Evolutionary conservation across 2,888 invertebrate species (phyloP), one percentile per base, ranked within the genome.

Genomic region (Rhaphigaster nebulosa): DNA sequence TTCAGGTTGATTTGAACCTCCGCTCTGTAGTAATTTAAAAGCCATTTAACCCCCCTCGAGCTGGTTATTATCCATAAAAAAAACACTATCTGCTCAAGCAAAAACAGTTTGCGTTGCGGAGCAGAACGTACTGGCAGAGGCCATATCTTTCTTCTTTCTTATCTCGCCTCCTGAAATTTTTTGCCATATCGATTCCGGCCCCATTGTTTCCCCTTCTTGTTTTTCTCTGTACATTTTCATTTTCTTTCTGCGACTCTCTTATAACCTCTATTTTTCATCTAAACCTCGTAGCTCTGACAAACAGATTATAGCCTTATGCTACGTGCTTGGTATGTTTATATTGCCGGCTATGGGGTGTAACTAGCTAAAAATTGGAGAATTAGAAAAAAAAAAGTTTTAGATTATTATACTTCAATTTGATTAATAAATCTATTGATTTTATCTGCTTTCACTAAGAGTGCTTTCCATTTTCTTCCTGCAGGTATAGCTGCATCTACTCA

Each of bases 231-330:
- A 84, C 84, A 84, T 84, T 84, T 41, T 84, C 84, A 84, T 84
- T 84, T 84, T 84, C 84, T 84, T 84, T 84, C 84, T 84, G 26
- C 84, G 84, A 45, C 84, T n/a, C 45, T 76, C 70, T 76, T 76
- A 76, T 76, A 20, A 38, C 38, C 70, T 76, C 70, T 76, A 76
- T 76, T 76, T 76, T 76, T 76, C 70, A 76, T 76, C 34, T 23
- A 8, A 76, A 76, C 70, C 70, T 34, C 20, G 70, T 38, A 76
- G 70, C 70, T 76, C 70, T 38, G 70, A 76, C 70, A 76, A 76
- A 76, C 70, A 76, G 70, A 76, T 76, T 76, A 76, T 76, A 76
- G 70, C 70, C 70, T 76, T 76, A 34, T 38, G 34, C 8, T 76
- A 76, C 70, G 70, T 76, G 70, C 20, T 38, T 76, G 70, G 38